A percentile compares a stretch with the other conserved stretches of the same genome.
Conservation (phyloP, 2,797 vertebrate genomes). For the Tenualosa ilisha region DNA sequence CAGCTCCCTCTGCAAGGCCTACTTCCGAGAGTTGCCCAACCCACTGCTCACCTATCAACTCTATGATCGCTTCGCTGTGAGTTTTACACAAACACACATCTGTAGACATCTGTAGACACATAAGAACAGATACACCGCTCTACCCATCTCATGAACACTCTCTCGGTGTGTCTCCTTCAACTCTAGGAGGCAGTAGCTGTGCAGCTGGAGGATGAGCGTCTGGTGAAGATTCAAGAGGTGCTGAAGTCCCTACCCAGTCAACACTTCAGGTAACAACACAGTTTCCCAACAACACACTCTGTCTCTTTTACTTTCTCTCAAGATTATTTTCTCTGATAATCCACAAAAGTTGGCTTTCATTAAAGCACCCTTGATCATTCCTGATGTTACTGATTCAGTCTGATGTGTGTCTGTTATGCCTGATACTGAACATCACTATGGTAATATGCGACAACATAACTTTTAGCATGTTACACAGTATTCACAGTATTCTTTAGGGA, state of each 20-base stretch:
- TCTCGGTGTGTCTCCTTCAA: background rate
- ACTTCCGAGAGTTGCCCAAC: slow-evolving; percentile 94
- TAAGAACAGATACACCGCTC: background rate
- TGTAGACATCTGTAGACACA: background rate
- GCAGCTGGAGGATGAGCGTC: slow-evolving; percentile 85
- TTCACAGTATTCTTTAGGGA: background rate
- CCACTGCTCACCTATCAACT: slow-evolving; percentile 94
- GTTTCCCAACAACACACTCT: background rate
- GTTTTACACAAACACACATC: slow-evolving; percentile 50
- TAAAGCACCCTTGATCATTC: background rate
- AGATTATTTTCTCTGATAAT: background rate
- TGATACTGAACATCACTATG: background rate
- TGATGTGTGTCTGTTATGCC: background rate
- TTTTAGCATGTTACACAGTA: background rate
- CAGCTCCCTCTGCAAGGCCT: slow-evolving; percentile 92
- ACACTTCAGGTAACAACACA: slow-evolving; percentile 80
- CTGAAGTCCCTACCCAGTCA: slow-evolving; percentile 83
- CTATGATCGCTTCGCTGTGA: slow-evolving; percentile 92
- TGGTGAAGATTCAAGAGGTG: slow-evolving; percentile 90
- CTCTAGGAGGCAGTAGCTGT: slow-evolving; percentile 88
- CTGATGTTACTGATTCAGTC: background rate
- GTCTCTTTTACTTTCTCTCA: background rate
- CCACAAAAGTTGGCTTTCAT: background rate
- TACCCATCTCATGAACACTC: background rate
- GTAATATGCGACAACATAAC: background rate